Base-by-base conservation (phyloP, 1,140 invertebrate species). In the Olivierus martensii region DNA sequence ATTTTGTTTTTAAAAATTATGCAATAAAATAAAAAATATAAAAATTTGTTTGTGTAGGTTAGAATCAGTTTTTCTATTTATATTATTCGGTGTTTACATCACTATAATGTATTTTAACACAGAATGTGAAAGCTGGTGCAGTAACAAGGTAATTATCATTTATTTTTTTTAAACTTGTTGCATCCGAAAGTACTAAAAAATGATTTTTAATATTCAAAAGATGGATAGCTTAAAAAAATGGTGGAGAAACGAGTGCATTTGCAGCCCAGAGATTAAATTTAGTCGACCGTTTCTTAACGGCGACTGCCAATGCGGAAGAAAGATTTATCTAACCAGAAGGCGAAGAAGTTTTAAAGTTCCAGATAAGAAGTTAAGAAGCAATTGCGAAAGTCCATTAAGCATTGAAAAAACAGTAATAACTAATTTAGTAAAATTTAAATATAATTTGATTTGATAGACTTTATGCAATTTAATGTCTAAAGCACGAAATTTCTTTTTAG, bases 21-120 rank as follows among this genome's bases (percentile, higher is more conserved):
- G 42, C 7, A 22, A 15, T n/a, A 22, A 34, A 36, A 14, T 46
- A 22, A 43, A 5, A 6, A 17, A 43, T 9, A 43, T 4, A 22
- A 6, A 22, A 18, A 43, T 43, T 5, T 17, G 41, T 46, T 22
- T 17, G 5, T 22, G 7, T 36, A 58, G 57, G 21, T 15, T 49
- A 11, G 57, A 58, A 55, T 47, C 52, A n/a, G 22, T 53, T 17
- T 37, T 58, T 3, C 18, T 58, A 22, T 2, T 58, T 2, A 42
- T 52, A 34, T 55, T 58, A 52, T 58, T 58, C 15, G 38, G 4
- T 14, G 43, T 52, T 4, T 58, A 58, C 41, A 58, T 58, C 14
- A 35, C 46, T 17, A 52, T 58, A 3, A 54, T 58, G 57, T 55
- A 49, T 19, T 58, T 52, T 37, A 58, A 58, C 15, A 47, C 49